Conservation (phyloP, 2,113 vertebrate species). For the Psilopogon haemacephalus region DNA sequence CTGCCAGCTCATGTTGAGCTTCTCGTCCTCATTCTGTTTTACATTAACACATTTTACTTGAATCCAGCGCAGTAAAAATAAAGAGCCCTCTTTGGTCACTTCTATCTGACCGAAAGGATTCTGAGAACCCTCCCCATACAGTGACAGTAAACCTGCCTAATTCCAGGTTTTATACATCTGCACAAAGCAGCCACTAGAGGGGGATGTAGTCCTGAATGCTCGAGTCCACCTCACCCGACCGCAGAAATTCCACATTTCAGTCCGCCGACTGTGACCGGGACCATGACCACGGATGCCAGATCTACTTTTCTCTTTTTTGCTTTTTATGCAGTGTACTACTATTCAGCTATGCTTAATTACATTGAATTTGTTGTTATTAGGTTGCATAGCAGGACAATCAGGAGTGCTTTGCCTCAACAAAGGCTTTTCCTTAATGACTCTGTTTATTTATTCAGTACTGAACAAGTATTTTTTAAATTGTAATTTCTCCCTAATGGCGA, state of each 20-base stretch:
- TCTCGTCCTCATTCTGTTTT: neutral
- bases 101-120: neutral
- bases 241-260: neutral
- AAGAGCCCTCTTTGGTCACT: neutral
- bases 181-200: conserved; percentile 56
- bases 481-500: neutral
- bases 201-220: conserved; percentile 26
- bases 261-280: neutral
- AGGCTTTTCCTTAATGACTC: neutral
- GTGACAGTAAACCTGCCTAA: neutral
- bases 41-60: neutral
- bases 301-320: neutral
- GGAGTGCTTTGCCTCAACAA: neutral
- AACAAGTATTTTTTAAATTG: neutral
- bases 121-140: neutral
- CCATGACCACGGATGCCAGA: neutral
- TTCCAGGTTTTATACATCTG: neutral
- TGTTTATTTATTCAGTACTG: neutral
- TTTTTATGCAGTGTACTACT: neutral
- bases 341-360: neutral
- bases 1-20: too few species aligned
- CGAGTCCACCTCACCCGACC: fast-evolving
- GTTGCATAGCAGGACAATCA: neutral
- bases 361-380: neutral
- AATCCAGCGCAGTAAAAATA: neutral